phyloP scores from a whole-genome alignment of 2,888 invertebrate species.

The Melanophora roralis region DNA sequence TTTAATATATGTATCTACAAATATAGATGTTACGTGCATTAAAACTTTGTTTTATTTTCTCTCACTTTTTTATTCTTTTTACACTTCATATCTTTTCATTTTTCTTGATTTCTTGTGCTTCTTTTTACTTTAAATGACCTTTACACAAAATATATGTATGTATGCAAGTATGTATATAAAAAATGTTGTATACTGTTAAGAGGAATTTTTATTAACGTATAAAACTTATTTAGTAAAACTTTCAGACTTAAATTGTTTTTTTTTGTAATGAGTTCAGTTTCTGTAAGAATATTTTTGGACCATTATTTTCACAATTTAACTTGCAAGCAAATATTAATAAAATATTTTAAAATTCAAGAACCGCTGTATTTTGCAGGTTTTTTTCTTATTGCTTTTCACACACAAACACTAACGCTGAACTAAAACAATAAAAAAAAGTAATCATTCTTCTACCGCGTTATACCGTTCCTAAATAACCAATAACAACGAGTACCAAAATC shows the following conservation, averaged over 20 bases:
- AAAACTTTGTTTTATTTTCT: neutral
- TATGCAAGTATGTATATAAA: no score
- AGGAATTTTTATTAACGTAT: neutral
- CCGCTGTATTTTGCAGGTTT: conserved; percentile 40
- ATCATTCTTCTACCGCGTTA: conserved; percentile 11
- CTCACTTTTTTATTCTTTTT: neutral
- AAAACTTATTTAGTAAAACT: neutral
- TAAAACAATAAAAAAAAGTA: conserved; percentile 32
- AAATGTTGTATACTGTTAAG: conserved; percentile 43
- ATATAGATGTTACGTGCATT: neutral
- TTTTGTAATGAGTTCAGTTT: neutral
- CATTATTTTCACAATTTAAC: conserved; percentile 5
- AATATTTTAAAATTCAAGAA: conserved; percentile 28
- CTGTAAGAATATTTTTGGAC: neutral
- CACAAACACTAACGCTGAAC: conserved; percentile 42
- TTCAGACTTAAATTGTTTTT: conserved; percentile 33
- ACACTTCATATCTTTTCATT: conserved; percentile 19
- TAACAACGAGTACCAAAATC: conserved; percentile 41
- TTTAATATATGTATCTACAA: neutral
- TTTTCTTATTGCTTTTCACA: conserved; percentile 39
- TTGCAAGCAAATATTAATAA: neutral
- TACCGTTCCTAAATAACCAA: conserved; percentile 47
- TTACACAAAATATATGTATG: conserved; percentile 43
- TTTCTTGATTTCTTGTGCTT: conserved; percentile 15
- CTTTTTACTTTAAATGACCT: conserved; percentile 56